phyloP scores from a whole-genome alignment of 2,113 vertebrate genomes.

The Equus quagga region DNA sequence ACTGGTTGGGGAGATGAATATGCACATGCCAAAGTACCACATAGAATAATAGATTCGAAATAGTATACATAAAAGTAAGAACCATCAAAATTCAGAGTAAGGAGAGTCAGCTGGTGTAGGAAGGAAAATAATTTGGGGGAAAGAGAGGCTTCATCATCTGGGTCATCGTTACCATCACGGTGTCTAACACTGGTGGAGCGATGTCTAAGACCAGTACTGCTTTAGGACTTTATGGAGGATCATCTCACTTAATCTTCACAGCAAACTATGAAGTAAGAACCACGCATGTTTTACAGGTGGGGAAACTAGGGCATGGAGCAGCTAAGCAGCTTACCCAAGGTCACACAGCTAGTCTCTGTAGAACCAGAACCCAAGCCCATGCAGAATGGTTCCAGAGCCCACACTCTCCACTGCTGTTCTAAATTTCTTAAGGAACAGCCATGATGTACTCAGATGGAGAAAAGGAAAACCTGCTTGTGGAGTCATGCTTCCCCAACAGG shows the following conservation, averaged over 20 bases:
- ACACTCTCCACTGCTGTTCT: not conserved
- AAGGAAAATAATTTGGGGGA: accelerated
- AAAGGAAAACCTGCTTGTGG: not conserved
- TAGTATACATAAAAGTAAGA: not conserved
- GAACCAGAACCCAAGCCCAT: not conserved
- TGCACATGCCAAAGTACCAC: not conserved
- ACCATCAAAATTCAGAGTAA: not conserved
- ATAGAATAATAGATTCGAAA: not conserved
- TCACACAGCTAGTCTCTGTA: not conserved
- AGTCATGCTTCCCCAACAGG: no score
- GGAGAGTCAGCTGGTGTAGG: not conserved
- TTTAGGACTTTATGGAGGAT: not conserved
- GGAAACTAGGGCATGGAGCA: not conserved
- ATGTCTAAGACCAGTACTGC: not conserved
- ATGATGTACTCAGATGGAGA: not conserved
- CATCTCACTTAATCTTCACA: not conserved
- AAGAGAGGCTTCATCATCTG: not conserved
- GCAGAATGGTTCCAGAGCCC: not conserved
- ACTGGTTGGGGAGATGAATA: not conserved
- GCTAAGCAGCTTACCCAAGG: not conserved
- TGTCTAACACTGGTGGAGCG: not conserved
- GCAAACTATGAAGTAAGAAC: not conserved
- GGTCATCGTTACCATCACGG: not conserved
- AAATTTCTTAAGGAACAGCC: not conserved
- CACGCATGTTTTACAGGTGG: not conserved